phyloP scores from a whole-genome alignment of 2,888 invertebrate species.

The Meganola albula region DNA sequence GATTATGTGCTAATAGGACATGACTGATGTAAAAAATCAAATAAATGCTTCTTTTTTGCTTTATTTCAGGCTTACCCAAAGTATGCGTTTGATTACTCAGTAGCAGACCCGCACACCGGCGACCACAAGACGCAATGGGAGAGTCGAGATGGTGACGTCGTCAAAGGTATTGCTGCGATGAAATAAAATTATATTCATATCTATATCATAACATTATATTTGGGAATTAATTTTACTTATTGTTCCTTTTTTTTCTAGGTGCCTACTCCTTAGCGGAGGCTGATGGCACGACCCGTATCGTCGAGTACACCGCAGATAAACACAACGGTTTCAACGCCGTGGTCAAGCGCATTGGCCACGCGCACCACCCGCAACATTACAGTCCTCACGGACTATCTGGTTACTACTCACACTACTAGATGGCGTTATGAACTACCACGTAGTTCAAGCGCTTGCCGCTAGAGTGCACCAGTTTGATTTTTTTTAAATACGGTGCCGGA shows the following conservation, averaged over 20 bases:
- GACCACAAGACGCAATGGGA: constrained; percentile 80
- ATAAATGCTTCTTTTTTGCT: too few relatives aligned
- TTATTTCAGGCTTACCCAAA: constrained; percentile 75
- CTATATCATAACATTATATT: background rate
- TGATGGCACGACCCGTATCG: constrained; percentile 71
- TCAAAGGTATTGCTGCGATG: too few relatives aligned
- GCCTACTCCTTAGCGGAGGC: constrained; percentile 72
- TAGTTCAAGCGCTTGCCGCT: constrained; percentile 23
- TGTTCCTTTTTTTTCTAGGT: constrained; percentile 42
- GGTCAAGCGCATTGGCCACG: constrained; percentile 70
- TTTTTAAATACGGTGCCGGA: constrained; percentile 28
- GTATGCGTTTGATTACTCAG: constrained; percentile 79
- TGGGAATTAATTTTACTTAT: background rate
- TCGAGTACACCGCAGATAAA: constrained; percentile 73
- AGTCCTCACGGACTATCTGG: constrained; percentile 41
- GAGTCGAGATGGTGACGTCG: constrained; percentile 78
- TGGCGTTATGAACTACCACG: constrained; percentile 30
- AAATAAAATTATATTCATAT: background rate
- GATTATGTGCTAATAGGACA: too few relatives aligned
- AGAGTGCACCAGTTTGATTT: constrained; percentile 41
- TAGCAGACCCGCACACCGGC: constrained; percentile 80
- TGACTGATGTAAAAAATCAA: too few relatives aligned
- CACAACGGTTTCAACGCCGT: constrained; percentile 71
- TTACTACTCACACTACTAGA: constrained; percentile 64
- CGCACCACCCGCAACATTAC: constrained; percentile 63